Conservation (phyloP, 37 sponge, comb jelly and placozoan genomes). For the Chondrilla cf. caribensis region DNA sequence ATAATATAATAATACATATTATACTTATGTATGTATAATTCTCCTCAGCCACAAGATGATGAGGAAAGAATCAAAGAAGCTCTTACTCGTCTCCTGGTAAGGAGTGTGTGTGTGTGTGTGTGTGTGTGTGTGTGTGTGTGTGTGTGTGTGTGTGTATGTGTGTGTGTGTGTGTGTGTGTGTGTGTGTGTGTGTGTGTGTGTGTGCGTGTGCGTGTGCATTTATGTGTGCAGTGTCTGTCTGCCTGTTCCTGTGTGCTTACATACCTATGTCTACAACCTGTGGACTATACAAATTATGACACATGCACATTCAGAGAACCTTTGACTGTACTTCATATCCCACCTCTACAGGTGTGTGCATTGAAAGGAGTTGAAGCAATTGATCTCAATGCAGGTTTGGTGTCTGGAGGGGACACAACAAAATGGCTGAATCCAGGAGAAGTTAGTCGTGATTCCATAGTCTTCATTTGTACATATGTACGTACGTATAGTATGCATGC, state of each 20-base stretch:
- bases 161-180: too few species aligned
- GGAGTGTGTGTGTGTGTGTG: not conserved
- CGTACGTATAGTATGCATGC: not conserved
- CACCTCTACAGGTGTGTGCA: not conserved
- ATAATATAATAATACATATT: too few species aligned
- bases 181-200: too few species aligned
- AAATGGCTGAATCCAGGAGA: slow-evolving; percentile 78
- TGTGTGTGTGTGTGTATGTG: too few species aligned
- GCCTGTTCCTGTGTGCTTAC: too few species aligned
- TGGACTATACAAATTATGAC: not conserved
- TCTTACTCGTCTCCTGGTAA: slow-evolving; percentile 49
- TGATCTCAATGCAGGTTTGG: not conserved
- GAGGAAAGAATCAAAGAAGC: slow-evolving; percentile 71
- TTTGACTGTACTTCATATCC: not conserved
- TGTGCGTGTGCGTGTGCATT: too few species aligned
- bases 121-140: too few species aligned
- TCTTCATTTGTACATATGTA: not conserved
- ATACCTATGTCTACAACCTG: too few species aligned
- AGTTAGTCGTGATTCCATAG: slow-evolving; percentile 26
- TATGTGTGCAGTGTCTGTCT: too few species aligned
- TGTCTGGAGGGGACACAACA: too few species aligned
- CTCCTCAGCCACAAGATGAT: slow-evolving; percentile 40
- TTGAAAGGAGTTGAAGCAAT: not conserved
- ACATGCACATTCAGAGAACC: not conserved
- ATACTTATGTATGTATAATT: too few species aligned